phyloP scores from a whole-genome alignment of 2,113 vertebrate genomes.

The Tachysurus vachellii region DNA sequence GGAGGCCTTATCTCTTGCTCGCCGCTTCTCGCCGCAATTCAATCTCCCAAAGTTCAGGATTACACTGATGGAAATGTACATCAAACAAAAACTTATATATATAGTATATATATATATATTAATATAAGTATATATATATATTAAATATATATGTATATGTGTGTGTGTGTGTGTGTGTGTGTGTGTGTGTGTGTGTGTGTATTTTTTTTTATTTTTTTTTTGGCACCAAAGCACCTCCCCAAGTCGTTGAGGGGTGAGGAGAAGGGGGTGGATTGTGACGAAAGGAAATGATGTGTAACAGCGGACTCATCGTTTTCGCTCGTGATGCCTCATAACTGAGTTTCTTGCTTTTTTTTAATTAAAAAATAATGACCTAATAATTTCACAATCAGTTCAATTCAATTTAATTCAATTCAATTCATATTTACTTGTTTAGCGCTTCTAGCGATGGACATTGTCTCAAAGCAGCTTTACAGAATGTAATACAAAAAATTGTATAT shows the following conservation, averaged over 20 bases:
- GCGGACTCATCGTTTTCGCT: slow-evolving; percentile 56
- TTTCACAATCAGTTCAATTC: too few species aligned
- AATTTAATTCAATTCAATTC: too few species aligned
- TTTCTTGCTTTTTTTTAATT: neutral
- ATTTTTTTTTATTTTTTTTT: too few species aligned
- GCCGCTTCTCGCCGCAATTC: slow-evolving; percentile 56
- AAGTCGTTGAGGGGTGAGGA: neutral
- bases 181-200: too few species aligned
- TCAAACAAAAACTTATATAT: slow-evolving; percentile 52
- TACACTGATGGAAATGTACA: slow-evolving; percentile 65
- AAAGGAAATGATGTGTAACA: slow-evolving; percentile 37
- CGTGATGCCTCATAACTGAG: neutral
- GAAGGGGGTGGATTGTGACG: slow-evolving; percentile 16
- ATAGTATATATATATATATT: neutral
- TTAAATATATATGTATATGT: neutral
- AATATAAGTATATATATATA: neutral
- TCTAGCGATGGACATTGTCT: too few species aligned
- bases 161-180: too few species aligned
- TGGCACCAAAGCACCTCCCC: neutral
- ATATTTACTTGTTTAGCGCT: too few species aligned
- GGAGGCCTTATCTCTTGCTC: slow-evolving; percentile 62
- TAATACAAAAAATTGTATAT: too few species aligned
- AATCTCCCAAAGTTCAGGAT: slow-evolving; percentile 56
- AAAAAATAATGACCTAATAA: neutral
- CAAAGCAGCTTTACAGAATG: too few species aligned